Evolutionary conservation across 2,113 vertebrate genomes (phyloP), one percentile per base, ranked within the genome.

Genomic region (Merops nubicus): DNA sequence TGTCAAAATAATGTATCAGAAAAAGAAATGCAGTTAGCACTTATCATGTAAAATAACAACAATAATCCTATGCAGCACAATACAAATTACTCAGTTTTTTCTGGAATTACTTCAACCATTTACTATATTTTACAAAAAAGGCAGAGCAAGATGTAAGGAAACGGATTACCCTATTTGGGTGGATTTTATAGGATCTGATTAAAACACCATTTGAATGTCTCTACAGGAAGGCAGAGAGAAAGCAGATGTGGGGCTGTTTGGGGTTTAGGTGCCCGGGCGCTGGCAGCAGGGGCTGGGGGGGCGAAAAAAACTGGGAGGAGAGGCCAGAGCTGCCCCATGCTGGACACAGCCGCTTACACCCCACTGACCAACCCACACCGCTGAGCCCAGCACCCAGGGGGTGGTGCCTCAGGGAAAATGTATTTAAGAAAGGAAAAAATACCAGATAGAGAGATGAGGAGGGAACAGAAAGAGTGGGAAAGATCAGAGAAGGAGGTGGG

Each of bases 391-490:
- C 36, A 17, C 36, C 36, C 60, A 62, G 38, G 25, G 25, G 15
- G 16, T 1, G 1, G 26, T 48, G 1, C 5, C 12, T 31, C 2
- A 1, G 53, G n/a, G 16, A 38, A 34, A 19, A 10, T 40, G 1
- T 54, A 6, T 29, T 47, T 36, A 42, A 38, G 56, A 57, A 82
- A 64, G 5, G 16, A 1, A 12, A 77, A 51, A 70, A n/a, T 8
- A 28, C 17, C 4, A 5, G 23, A 29, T 19, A 73, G n/a, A 26
- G 11, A 16, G 4, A 42, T 11, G 8, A 42, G 12, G 12, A 87
- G 3, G 13, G 16, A 63, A 26, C 8, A 92, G 57, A 34, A n/a
- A 34, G 59, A 17, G 25, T 62, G 15, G 51, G 20, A 4, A 53
- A 51, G 8, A 15, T 33, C 9, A 70, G 26, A 33, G 22, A 36